These are phyloP conservation scores for Brachionus paranguensis DNA, from an alignment of 1,140 invertebrate species.

Conservation along the genomic window DNA sequence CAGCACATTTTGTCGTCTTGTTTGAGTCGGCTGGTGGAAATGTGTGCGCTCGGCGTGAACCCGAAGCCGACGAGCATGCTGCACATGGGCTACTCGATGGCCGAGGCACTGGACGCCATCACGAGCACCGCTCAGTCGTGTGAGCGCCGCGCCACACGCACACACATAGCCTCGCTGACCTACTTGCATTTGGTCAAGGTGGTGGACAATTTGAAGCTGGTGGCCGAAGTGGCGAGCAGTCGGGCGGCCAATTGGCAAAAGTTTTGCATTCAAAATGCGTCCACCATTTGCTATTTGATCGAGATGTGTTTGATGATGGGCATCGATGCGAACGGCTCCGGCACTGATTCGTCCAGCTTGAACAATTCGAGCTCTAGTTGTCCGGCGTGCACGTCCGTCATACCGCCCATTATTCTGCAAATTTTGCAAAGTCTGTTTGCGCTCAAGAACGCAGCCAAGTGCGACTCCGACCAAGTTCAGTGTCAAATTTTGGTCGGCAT, in stretches of 20 bases:
- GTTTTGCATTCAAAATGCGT: slow-evolving; percentile 62
- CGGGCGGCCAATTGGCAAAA: slow-evolving; percentile 91
- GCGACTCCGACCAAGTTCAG: slow-evolving; percentile 61
- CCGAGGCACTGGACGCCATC: slow-evolving; percentile 53
- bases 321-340: slow-evolving; percentile 57
- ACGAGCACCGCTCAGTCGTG: slow-evolving; percentile 84
- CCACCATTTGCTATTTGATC: neutral
- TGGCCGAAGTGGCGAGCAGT: slow-evolving; percentile 79
- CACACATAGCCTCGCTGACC: neutral
- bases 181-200: neutral
- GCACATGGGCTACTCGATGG: slow-evolving; percentile 44
- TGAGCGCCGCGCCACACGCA: slow-evolving; percentile 59
- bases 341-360: neutral
- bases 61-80: slow-evolving; percentile 44
- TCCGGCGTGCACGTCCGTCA: neutral
- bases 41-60: slow-evolving; percentile 47
- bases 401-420: slow-evolving; percentile 1
- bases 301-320: slow-evolving; percentile 42
- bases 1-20: slow-evolving; percentile 67
- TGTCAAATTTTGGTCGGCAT: slow-evolving; percentile 66
- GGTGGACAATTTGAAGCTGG: slow-evolving; percentile 85
- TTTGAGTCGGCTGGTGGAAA: slow-evolving; percentile 52
- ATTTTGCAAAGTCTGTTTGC: neutral
- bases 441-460: neutral
- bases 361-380: slow-evolving; percentile 61